Evolutionary conservation across 2,888 invertebrate species (phyloP).

Genomic region (Drosophila incognita): DNA sequence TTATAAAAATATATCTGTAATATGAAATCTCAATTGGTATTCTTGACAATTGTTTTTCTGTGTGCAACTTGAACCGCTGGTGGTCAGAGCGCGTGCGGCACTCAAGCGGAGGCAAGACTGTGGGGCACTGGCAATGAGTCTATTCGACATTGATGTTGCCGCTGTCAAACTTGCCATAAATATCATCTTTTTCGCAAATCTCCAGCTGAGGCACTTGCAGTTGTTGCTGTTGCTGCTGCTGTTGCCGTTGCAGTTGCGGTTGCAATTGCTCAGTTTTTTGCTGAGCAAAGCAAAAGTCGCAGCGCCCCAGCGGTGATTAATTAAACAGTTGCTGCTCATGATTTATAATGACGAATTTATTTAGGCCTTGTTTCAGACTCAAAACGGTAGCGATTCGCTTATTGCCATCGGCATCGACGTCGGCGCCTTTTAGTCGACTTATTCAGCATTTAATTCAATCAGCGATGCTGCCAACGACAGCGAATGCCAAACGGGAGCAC

Average conservation of each 20-base stretch:
- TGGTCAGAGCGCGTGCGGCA: conserved; percentile 78
- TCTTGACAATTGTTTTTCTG: background rate
- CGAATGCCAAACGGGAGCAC: conserved; percentile 5
- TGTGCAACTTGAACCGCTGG: conserved; percentile 48
- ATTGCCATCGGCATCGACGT: conserved; percentile 46
- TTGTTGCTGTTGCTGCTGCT: conserved; percentile 4
- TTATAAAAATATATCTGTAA: too few relatives aligned
- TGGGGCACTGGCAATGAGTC: conserved; percentile 67
- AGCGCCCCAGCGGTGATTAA: conserved; percentile 77
- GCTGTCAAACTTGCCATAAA: conserved; percentile 84
- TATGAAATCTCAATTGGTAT: background rate
- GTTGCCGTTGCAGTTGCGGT: conserved; percentile 18
- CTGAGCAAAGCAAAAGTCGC: conserved; percentile 27
- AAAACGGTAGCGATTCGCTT: conserved; percentile 55
- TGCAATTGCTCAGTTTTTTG: conserved; percentile 35
- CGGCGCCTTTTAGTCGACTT: conserved; percentile 72
- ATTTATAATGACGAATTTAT: conserved; percentile 85
- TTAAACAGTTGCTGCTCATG: conserved; percentile 79
- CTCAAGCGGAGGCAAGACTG: conserved; percentile 63
- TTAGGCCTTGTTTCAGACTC: conserved; percentile 68
- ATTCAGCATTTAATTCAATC: conserved; percentile 69
- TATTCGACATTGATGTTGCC: conserved; percentile 64
- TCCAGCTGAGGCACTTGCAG: conserved; percentile 74
- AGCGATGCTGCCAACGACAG: conserved; percentile 12
- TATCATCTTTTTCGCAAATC: conserved; percentile 82